These are phyloP conservation scores for Lagopus leucura DNA, from an alignment of 2,113 vertebrate species.

Conservation along the genomic window DNA sequence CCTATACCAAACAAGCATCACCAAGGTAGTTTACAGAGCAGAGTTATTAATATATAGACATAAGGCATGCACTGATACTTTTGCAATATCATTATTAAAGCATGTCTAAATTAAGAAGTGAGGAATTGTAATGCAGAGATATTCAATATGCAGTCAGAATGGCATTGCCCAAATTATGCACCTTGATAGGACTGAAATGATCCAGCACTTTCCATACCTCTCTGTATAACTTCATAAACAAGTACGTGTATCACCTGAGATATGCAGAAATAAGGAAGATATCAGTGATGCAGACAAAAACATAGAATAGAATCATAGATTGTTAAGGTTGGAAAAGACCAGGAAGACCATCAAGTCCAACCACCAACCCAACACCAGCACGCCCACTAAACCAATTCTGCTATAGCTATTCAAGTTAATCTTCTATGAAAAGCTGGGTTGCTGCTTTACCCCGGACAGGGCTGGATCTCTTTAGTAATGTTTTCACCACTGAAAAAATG, in stretches of 20 bases:
- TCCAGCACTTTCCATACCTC: neutral
- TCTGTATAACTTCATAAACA: neutral
- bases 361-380: too few relatives aligned
- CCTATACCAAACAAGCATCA: neutral
- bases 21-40: neutral
- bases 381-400: neutral
- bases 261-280: neutral
- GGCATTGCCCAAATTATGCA: neutral
- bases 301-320: too few relatives aligned
- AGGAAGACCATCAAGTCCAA: too few relatives aligned
- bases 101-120: neutral
- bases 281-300: neutral
- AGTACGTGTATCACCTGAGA: neutral
- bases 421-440: neutral
- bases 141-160: neutral
- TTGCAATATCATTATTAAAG: neutral
- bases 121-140: neutral
- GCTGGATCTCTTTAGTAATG: neutral
- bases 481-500: neutral
- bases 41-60: neutral
- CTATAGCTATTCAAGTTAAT: neutral
- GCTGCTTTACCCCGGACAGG: neutral
- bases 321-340: too few relatives aligned
- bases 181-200: neutral
- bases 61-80: neutral